phyloP scores from a whole-genome alignment of 2,113 vertebrate species.

The Petroica traversi region DNA sequence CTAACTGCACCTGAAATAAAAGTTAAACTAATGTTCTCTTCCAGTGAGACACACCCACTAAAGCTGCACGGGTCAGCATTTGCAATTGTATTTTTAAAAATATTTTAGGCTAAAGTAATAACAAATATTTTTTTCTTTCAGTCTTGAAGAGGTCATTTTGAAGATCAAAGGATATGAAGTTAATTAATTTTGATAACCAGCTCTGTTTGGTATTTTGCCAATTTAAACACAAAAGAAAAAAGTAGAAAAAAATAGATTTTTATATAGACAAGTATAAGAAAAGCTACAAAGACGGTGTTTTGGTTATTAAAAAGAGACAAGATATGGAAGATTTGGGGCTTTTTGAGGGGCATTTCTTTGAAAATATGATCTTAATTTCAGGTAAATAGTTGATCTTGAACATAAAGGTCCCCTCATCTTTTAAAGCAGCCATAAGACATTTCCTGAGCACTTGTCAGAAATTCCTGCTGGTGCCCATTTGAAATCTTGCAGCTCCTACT shows the following conservation, averaged over 20 bases:
- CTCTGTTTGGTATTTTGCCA: neutral
- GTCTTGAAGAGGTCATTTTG: neutral
- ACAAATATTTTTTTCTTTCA: neutral
- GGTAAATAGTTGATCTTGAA: neutral
- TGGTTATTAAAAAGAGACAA: neutral
- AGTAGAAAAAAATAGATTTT: neutral
- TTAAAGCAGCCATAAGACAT: neutral
- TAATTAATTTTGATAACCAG: neutral
- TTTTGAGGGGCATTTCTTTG: neutral
- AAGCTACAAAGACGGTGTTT: rapidly evolving
- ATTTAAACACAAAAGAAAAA: neutral
- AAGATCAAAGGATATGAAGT: neutral
- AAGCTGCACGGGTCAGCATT: neutral
- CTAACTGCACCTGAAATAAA: neutral
- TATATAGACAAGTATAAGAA: neutral
- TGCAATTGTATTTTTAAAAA: rapidly evolving
- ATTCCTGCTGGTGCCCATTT: neutral
- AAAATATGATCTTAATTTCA: neutral
- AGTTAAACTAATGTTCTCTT: neutral
- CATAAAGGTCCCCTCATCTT: neutral
- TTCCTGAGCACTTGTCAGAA: neutral
- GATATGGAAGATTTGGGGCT: rapidly evolving
- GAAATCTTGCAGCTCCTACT: neutral
- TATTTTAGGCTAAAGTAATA: neutral
- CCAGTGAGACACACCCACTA: neutral